Base-by-base conservation (phyloP, 2,113 vertebrate genomes). In the Caranx ignobilis region DNA sequence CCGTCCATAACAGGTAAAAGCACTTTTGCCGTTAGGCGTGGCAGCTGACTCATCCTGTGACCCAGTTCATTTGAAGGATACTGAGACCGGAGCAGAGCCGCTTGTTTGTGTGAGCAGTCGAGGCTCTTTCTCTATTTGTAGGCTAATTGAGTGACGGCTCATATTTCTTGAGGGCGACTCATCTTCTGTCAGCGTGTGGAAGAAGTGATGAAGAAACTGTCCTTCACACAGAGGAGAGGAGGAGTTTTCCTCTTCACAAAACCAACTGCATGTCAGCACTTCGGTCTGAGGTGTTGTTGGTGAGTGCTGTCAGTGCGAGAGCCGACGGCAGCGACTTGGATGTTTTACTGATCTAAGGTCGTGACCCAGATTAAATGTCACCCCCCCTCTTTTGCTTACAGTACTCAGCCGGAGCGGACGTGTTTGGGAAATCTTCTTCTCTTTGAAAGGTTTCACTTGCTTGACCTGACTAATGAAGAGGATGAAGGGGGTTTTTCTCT, bases 301-400 rank as follows among this genome's bases (percentile, higher is more conserved):
- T 32, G 31, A 39, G 37, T 50, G 37, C 59, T 41, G 61, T 68
- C 72, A 39, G 56, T 35, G 54, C 52, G 63, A 74, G 69, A 64
- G 66, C 8, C 76, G 5, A 11, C 2, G 19, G 55, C 21, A 72
- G 57, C 73, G 52, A 31, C 65, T 31, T 71, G 65, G 32, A 12
- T 64, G 78, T 52, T 67, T 79, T n/a, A 72, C 18, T 70, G 37
- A 35, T 59, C 61, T 65, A 77, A 72, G 4, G 19, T 67, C 60
- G 50, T 0, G 54, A 41, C 60, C 34, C 21, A 10, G 56, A 71
- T 60, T 41, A 70, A 71, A 64, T 32, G 2, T 11, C 55, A 52
- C 31, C 37, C 31, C 5, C 39, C 32, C 8, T 35, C 15, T 63
- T 64, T 63, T 21, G 18, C 70, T 43, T n/a, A 62, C 6, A 35